Conservation (phyloP, 2,888 invertebrate genomes). For the Ichneumon xanthorius region DNA sequence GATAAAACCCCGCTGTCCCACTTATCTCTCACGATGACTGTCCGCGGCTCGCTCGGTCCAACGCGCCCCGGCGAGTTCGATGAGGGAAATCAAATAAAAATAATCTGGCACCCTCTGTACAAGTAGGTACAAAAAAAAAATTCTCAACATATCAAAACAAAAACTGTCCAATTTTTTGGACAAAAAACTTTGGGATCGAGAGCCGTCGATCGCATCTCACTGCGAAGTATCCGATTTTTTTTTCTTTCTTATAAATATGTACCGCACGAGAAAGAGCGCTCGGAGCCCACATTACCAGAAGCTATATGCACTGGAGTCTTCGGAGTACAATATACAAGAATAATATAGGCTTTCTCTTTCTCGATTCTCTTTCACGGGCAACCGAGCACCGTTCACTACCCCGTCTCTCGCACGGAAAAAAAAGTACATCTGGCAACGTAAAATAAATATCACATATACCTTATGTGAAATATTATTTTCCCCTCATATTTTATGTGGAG, state of each 20-base stretch:
- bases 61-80: constrained; percentile 33
- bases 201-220: background rate
- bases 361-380: constrained; percentile 7
- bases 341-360: constrained; percentile 40
- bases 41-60: constrained; percentile 24
- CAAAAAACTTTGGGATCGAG: background rate
- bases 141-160: background rate
- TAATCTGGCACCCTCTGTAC: constrained; percentile 2
- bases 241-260: background rate
- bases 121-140: background rate
- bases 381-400: background rate
- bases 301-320: background rate
- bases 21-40: constrained; percentile 41
- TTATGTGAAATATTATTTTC: background rate
- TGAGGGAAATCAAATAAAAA: constrained; percentile 3
- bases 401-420: background rate
- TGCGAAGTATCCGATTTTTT: no score
- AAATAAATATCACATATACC: background rate
- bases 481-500: no score
- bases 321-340: constrained; percentile 5
- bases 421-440: background rate
- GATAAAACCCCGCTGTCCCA: constrained; percentile 60
- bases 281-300: background rate
- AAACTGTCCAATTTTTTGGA: no score
- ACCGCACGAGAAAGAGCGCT: background rate